Evolutionary conservation across 2,888 invertebrate genomes (phyloP).

Genomic region (Ochlodes sylvanus): DNA sequence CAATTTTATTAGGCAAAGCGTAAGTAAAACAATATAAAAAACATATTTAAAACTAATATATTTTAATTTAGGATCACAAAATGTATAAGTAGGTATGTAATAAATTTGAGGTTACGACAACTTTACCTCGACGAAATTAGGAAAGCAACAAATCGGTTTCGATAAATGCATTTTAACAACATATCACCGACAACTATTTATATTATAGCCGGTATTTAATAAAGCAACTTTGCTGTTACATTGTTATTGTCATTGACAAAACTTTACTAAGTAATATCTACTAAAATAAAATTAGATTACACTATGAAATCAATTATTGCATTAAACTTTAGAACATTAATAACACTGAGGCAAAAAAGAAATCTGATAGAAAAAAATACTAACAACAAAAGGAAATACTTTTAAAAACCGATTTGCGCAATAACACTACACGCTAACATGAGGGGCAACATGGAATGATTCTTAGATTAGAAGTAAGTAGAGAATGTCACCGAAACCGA

Average conservation of each 20-base stretch:
- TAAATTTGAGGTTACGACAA: slow-evolving; percentile 42
- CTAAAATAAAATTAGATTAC: neutral
- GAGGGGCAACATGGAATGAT: neutral
- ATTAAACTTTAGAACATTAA: neutral
- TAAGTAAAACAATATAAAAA: slow-evolving; percentile 47
- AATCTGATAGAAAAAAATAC: neutral
- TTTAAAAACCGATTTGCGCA: slow-evolving; percentile 25
- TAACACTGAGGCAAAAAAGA: neutral
- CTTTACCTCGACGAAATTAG: slow-evolving; percentile 38
- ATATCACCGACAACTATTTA: neutral
- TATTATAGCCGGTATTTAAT: neutral
- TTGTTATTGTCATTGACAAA: neutral
- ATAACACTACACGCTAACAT: slow-evolving; percentile 25
- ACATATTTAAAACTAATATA: slow-evolving; percentile 66
- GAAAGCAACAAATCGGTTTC: slow-evolving; percentile 30
- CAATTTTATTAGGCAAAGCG: slow-evolving; percentile 34
- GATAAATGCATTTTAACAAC: slow-evolving; percentile 41
- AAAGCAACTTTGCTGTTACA: neutral
- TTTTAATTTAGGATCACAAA: slow-evolving; percentile 82
- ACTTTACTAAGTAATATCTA: neutral
- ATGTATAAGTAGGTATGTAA: slow-evolving; percentile 46
- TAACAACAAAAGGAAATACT: neutral
- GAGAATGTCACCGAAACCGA: slow-evolving; percentile 48
- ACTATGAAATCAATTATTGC: no score
- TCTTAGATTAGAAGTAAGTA: slow-evolving; percentile 5